Base-by-base conservation (phyloP, 2,113 vertebrate species). In the Puntigrus tetrazona region DNA sequence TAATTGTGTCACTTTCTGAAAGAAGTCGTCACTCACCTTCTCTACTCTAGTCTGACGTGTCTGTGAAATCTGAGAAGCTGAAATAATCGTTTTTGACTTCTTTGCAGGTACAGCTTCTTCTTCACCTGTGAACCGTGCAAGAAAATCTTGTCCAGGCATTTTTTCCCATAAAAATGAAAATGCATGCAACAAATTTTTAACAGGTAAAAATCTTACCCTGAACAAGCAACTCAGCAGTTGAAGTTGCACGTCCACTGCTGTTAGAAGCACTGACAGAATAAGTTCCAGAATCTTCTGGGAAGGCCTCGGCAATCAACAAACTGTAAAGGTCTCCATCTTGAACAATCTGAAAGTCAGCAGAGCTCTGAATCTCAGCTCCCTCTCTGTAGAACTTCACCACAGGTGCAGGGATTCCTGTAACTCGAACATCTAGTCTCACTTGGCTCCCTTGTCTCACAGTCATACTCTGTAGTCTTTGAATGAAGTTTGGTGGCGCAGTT, bases 361-460 rank as follows among this genome's bases (percentile, higher is more conserved):
- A 99, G 95, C 97, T 99, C 93, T 97, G 97, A 88, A 99, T 99
- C 96, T 99, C 98, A 20, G 96, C 97, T 94, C 98, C 97, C 29
- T 99, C 98, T 92, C 97, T 94, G 93, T 97, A 98, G 93, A 99
- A 99, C 94, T 98, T 99, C 88, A 99, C 96, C 93, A 96, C 94
- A 94, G 98, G 97, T 93, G 96, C 94, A 91, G 98, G 98, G 96
- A 98, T 99, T 91, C 98, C 98, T 83, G 96, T 96, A 87, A 99
- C 97, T 88, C 92, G 94, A 81, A 98, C 96, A 36, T 97, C 96
- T 94, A 99, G 94, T 90, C 94, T 94, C 85, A 98, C 96, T 95
- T 98, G 95, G 94, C 96, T 98, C 94, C 97, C 97, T 89, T 98
- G 98, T 91, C 95, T 96, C 91, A 96, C 96, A 9, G 96, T 95